phyloP scores from a whole-genome alignment of 2,113 vertebrate species.

The Rhadina sibilatrix region DNA sequence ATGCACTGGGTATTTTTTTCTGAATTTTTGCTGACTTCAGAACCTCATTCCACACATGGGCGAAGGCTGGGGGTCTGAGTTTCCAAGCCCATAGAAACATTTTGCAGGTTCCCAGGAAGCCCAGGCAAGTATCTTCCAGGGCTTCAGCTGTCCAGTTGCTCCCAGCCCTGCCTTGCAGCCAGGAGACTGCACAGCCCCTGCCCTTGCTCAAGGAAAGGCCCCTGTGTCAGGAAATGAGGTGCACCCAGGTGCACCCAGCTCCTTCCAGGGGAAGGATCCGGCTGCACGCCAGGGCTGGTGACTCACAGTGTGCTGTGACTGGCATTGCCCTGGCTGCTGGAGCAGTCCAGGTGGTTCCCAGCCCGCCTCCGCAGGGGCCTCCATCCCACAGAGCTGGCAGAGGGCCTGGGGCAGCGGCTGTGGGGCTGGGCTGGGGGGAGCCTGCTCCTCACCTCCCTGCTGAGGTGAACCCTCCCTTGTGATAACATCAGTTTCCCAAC shows the following conservation, averaged over 20 bases:
- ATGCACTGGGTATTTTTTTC: neutral
- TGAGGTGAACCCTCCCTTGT: neutral
- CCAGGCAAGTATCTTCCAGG: neutral
- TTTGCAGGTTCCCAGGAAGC: neutral
- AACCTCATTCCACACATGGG: neutral
- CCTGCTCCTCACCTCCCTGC: neutral
- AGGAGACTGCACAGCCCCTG: neutral
- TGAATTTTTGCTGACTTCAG: neutral
- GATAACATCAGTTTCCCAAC: slow-evolving; percentile 41
- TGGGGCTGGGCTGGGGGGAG: neutral
- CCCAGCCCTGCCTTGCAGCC: neutral
- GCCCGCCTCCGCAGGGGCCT: accelerated
- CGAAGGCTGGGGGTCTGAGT: neutral
- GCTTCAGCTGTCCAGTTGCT: neutral
- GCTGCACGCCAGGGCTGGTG: neutral
- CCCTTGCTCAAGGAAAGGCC: neutral
- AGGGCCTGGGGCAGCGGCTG: neutral
- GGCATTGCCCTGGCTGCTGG: neutral
- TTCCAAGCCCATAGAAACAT: neutral
- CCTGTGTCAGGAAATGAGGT: accelerated
- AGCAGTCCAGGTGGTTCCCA: neutral
- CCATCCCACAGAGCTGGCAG: neutral
- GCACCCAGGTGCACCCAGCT: accelerated
- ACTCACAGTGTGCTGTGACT: neutral
- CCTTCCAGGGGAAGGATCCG: neutral